Conservation (phyloP, 1,140 invertebrate genomes). For the Sinella curviseta region DNA sequence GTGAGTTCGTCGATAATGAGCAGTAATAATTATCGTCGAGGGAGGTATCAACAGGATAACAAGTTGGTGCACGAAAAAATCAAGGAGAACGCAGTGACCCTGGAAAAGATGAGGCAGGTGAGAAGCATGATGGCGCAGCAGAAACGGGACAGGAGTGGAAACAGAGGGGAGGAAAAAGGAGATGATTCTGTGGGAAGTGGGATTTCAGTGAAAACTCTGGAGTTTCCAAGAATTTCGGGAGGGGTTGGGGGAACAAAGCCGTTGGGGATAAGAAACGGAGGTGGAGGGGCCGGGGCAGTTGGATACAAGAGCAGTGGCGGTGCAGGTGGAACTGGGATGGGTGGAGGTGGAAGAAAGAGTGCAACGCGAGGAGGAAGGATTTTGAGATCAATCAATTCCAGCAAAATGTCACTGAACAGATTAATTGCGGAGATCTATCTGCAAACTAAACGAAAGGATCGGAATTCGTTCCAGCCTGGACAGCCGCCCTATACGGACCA, state of each 20-base stretch:
- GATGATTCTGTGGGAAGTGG: neutral
- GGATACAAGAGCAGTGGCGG: too few species aligned
- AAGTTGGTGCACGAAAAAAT: neutral
- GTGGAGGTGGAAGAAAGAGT: neutral
- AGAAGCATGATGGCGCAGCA: neutral
- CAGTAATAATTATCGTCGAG: neutral
- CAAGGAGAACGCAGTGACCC: constrained; percentile 14
- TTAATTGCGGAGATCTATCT: constrained; percentile 13
- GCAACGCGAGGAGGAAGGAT: neutral
- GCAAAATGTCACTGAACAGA: neutral
- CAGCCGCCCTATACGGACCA: constrained; percentile 4
- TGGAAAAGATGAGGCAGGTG: constrained; percentile 18
- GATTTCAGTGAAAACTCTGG: neutral
- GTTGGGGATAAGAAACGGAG: too few species aligned
- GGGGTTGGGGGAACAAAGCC: neutral
- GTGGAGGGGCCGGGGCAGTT: neutral
- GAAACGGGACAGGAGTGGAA: neutral
- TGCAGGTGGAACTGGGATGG: too few species aligned
- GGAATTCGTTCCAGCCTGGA: neutral
- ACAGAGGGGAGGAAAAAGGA: neutral
- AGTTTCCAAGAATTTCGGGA: constrained; percentile 1
- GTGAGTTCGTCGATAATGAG: too few species aligned
- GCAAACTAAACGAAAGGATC: neutral
- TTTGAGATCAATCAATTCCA: constrained; percentile 10
- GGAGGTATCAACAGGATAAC: neutral